Evolutionary conservation across 2,888 invertebrate species (phyloP).

Genomic region (Hirtodrosophila trivittata): DNA sequence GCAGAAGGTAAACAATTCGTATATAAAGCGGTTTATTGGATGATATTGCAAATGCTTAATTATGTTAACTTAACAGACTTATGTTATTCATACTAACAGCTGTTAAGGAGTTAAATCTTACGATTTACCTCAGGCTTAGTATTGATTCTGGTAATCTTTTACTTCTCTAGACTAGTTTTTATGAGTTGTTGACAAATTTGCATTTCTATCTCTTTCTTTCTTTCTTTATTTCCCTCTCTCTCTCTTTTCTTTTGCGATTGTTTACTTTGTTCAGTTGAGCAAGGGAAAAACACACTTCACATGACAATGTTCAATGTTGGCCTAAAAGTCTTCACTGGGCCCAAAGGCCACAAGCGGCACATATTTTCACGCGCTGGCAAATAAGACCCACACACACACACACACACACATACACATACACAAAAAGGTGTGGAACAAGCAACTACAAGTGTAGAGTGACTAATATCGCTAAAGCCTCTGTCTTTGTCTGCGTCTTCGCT

Average conservation of each 20-base stretch:
- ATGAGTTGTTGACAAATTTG: too few species aligned
- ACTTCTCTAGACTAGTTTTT: too few species aligned
- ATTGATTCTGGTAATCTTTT: too few species aligned
- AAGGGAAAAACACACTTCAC: constrained; percentile 33
- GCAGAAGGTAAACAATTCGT: too few species aligned
- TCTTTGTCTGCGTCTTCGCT: constrained; percentile 9
- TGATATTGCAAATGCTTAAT: too few species aligned
- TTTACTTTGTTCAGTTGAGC: constrained; percentile 30
- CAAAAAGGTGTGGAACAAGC: constrained; percentile 22
- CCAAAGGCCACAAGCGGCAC: constrained; percentile 26
- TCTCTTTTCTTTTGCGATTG: constrained; percentile 9
- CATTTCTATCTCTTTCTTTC: too few species aligned
- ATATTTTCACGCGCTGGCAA: constrained; percentile 43
- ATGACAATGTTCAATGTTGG: constrained; percentile 42
- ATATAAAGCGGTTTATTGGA: too few species aligned
- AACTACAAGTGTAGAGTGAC: constrained; percentile 50
- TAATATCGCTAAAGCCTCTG: constrained; percentile 36
- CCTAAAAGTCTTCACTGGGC: constrained; percentile 32
- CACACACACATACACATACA: constrained; percentile 1
- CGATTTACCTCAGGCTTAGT: too few species aligned
- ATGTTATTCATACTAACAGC: too few species aligned
- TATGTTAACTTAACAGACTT: background rate
- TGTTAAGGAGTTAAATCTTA: too few species aligned
- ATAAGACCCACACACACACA: constrained; percentile 11
- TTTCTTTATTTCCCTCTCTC: too few species aligned